phyloP scores from a whole-genome alignment of 1,140 invertebrate genomes.

The Myzus persicae region DNA sequence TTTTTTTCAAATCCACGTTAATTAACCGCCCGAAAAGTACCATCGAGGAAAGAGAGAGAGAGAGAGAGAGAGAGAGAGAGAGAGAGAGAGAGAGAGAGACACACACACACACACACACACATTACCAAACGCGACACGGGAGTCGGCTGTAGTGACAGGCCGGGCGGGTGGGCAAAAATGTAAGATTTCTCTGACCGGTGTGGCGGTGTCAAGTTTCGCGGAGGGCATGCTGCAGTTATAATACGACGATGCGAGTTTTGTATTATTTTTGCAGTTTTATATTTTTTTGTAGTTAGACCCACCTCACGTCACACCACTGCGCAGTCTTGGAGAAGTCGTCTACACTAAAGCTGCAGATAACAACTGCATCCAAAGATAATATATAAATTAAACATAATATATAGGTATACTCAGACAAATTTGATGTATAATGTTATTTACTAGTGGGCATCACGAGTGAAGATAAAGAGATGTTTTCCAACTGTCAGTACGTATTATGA shows the following conservation, averaged over 20 bases:
- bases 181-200: background rate
- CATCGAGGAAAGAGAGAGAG: background rate
- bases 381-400: too few relatives aligned
- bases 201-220: background rate
- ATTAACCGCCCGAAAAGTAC: background rate
- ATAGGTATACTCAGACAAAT: background rate
- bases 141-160: background rate
- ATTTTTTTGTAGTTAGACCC: background rate
- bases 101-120: too few relatives aligned
- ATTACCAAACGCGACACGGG: too few relatives aligned
- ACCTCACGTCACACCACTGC: background rate
- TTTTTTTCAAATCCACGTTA: background rate
- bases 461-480: background rate
- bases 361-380: background rate
- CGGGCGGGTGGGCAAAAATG: background rate
- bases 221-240: background rate
- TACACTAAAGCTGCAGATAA: background rate
- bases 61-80: too few relatives aligned
- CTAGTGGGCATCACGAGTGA: background rate
- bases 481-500: background rate
- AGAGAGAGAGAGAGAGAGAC: too few relatives aligned
- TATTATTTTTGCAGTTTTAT: background rate
- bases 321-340: background rate
- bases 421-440: background rate
- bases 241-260: background rate